phyloP scores from a whole-genome alignment of 2,888 invertebrate species.

The Acleris laterana region DNA sequence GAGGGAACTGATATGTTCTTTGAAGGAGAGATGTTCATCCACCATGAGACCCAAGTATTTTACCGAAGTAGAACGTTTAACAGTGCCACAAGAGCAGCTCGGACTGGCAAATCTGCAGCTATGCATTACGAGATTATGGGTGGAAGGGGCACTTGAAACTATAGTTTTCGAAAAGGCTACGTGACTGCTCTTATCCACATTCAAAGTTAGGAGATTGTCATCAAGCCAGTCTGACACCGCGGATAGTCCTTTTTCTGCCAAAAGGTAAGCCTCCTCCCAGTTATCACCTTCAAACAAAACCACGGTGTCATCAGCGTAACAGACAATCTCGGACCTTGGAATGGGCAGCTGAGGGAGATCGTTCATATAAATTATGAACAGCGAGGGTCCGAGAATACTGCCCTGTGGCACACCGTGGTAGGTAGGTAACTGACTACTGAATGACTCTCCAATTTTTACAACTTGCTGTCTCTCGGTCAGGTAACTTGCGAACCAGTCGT shows the following conservation, averaged over 20 bases:
- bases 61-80: neutral
- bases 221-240: neutral
- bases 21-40: neutral
- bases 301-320: neutral
- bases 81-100: neutral
- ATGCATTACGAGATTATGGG: neutral
- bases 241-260: neutral
- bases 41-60: slow-evolving; percentile 7
- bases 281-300: too few relatives aligned
- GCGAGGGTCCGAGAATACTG: neutral
- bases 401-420: neutral
- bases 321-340: neutral
- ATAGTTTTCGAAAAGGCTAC: neutral
- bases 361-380: neutral
- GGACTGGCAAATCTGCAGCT: neutral
- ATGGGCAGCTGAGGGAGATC: neutral
- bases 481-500: neutral
- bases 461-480: neutral
- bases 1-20: neutral
- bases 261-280: too few relatives aligned
- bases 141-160: neutral
- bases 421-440: neutral
- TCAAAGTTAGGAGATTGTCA: neutral
- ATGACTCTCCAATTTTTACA: neutral
- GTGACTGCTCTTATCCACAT: neutral